Base-by-base conservation (phyloP, 1,140 invertebrate genomes). In the Streblospio benedicti region DNA sequence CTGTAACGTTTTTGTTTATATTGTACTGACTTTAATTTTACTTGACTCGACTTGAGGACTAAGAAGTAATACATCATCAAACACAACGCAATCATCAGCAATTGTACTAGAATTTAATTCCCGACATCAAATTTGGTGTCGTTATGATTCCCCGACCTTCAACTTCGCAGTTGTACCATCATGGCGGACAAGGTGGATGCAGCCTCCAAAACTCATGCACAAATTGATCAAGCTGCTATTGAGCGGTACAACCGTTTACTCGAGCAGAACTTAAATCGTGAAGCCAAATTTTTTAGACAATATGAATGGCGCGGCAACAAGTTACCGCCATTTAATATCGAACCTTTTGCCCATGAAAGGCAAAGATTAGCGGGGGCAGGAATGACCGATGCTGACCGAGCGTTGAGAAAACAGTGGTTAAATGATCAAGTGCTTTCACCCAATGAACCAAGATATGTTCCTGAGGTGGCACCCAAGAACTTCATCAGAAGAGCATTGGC, bases 311-410 rank as follows among this genome's bases (percentile, higher is more conserved):
- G 58, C 14, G 69, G 67, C 23, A 72, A 68, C 47, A 62, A 67
- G 30, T 69, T 67, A 32, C 71, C 71, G 27, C 71, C 74, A 6
- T 69, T 77, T 55, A 56, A 54, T 27, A 76, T 77, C 43, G 74
- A 77, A 52, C 76, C 69, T 5, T 53, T 73, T 45, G 66, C 71
- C 2, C 49, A 67, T 62, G 72, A 74, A 59, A 51, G 74, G 45
- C 59, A 71, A 43, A 64, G 76, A 30, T 57, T 75, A 28, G 57
- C 62, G 28, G 57, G 60, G 27, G 58, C 59, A 28, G 65, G 65
- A 51, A 74, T 77, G 72, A 73, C 70, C 1, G 62, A 66, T 1
- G 74, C 69, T 38, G 73, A 76, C 12, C 65, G 76, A 30, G 60
- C 61, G 6, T 51, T 73, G 14, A 59, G 76, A 60, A 67, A 66